Evolutionary conservation across 92 coral and sea anemone genomes (phyloP).

Genomic region (Paragorgia papillata): DNA sequence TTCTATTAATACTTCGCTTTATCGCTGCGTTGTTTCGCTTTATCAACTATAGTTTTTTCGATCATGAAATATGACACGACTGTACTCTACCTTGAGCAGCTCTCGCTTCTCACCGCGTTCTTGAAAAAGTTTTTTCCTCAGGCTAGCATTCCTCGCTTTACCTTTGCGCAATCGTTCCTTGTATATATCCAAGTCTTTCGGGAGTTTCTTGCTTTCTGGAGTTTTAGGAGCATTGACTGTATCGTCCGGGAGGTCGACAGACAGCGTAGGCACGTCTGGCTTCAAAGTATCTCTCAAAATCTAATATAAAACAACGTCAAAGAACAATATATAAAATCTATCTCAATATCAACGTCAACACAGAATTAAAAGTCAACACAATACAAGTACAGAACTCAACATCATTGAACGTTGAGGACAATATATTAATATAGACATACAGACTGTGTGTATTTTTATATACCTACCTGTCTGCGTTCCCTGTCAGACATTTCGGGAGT

Average conservation of each 20-base stretch:
- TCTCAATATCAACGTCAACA: constrained; percentile 26
- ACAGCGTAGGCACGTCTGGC: constrained; percentile 15
- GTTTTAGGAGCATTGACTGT: constrained; percentile 21
- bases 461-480: constrained; percentile 17
- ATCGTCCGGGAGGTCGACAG: constrained; percentile 23
- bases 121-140: constrained; percentile 14
- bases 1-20: constrained; percentile 19
- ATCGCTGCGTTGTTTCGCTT: not conserved
- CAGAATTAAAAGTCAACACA: constrained; percentile 10
- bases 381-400: constrained; percentile 10
- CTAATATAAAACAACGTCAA: constrained; percentile 14
- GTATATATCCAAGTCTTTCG: constrained; percentile 16
- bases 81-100: constrained; percentile 32
- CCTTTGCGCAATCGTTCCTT: constrained; percentile 28
- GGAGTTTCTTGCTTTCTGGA: not conserved
- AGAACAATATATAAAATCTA: constrained; percentile 13
- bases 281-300: constrained; percentile 27
- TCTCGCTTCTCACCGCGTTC: constrained; percentile 23
- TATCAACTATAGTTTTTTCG: not conserved
- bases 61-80: constrained; percentile 1
- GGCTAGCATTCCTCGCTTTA: constrained; percentile 16
- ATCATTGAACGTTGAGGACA: not conserved
- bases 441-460: not conserved
- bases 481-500: constrained; percentile 28
- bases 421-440: too few relatives aligned